Base-by-base conservation (phyloP, 1,140 invertebrate species). In the Zophobas morio region DNA sequence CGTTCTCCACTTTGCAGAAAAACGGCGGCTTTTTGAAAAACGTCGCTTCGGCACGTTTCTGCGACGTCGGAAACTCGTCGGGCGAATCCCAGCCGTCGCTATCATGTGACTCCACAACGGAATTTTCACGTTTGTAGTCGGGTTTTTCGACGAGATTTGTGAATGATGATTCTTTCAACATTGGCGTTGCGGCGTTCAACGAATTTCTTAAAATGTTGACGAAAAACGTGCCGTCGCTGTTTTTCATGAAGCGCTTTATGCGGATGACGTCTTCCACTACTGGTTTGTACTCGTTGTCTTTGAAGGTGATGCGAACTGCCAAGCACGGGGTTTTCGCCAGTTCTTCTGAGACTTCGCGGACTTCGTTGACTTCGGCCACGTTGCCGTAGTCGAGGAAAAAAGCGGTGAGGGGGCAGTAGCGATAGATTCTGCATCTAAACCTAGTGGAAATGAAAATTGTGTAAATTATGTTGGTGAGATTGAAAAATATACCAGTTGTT, bases 361-460 rank as follows among this genome's bases (percentile, higher is more conserved):
- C 6, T 39, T 75, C 74, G 33, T 66, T 36, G 0, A 79, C 74
- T 8, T 70, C 37, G 36, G 72, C 78, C 6, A 37, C 34, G 72
- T 79, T 79, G 34, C 78, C 74, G 33, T 79, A 76, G 34, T 79
- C 74, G 20, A 79, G 6, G 32, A 73, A 73, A 8, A 73, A 73
- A 6, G 56, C 71, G 6, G 51, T 73, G 8, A 73, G 39, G 0
- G 71, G 71, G 1, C 6, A 33, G 6, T 39, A 35, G 20, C 34
- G 36, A 1, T 20, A n/a, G 35, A 73, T 40, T 39, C 56, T 73
- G 40, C 71, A 73, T 40, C 71, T 53, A 54, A 56, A 73, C 71
- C 71, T 73, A 56, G 0, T 70, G n/a, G 2, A 70, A n/a, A 39
- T 51, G 20, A 20, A 20, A 20, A 20, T 20, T 20, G 20, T 20